A percentile compares a stretch with the other conserved stretches of the same genome.
Evolutionary conservation across 2,888 invertebrate species (phyloP).

Genomic region (Drosophila multiciliata): DNA sequence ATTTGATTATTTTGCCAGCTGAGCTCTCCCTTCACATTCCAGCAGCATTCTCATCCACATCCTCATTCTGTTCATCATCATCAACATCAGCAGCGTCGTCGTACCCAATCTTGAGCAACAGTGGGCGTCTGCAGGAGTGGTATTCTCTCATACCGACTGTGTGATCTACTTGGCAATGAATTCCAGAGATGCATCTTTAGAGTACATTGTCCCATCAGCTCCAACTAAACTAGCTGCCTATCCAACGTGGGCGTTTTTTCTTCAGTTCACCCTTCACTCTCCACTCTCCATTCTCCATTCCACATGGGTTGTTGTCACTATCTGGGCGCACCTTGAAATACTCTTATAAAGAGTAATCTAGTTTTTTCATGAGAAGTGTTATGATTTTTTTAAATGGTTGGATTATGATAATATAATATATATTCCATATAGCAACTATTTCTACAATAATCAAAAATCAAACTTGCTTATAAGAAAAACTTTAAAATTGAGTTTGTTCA

Average conservation of each 20-base stretch:
- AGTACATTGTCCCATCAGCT: constrained; percentile 27
- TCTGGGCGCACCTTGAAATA: constrained; percentile 26
- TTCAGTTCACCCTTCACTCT: constrained; percentile 14
- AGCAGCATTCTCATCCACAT: constrained; percentile 5
- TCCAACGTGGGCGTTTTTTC: constrained; percentile 57
- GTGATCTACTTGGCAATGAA: constrained; percentile 71
- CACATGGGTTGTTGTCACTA: constrained; percentile 25
- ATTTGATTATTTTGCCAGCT: constrained; percentile 41
- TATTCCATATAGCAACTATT: background rate
- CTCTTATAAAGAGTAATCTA: background rate
- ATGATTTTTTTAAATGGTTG: background rate
- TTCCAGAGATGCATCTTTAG: constrained; percentile 45
- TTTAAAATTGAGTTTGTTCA: background rate
- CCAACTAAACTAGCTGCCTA: constrained; percentile 45
- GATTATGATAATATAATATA: background rate
- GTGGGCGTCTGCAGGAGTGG: constrained; percentile 58
- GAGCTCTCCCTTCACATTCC: constrained; percentile 24
- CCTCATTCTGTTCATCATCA: constrained; percentile 14
- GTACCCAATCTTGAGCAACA: constrained; percentile 17
- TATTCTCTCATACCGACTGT: constrained; percentile 38
- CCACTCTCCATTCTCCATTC: background rate
- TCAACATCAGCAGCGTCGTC: constrained; percentile 14
- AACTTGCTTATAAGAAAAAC: background rate
- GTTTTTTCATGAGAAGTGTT: background rate
- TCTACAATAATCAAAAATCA: background rate